Evolutionary conservation across 2,113 vertebrate genomes (phyloP), one percentile per base, ranked within the genome.

Genomic region (Thermophis baileyi): DNA sequence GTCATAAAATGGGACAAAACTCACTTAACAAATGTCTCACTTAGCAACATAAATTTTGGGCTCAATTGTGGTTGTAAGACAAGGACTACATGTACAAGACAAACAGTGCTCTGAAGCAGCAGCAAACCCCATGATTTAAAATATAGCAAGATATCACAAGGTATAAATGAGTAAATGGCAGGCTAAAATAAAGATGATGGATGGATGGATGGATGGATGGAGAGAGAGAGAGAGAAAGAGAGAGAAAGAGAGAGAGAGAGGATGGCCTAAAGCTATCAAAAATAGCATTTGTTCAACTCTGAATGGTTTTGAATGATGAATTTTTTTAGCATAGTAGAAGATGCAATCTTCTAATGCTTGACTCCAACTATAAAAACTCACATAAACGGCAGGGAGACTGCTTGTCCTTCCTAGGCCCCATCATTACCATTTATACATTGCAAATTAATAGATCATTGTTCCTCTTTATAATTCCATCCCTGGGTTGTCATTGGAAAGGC

Each of bases 151-250:
- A 74, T 40, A n/a, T 74, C 16, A 69, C 30, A 74, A 35, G n/a
- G 6, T 35, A 35, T 74, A 74, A 35, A 35, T 35, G 69, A 74
- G n/a, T 35, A 74, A 35, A 35, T 74, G 6, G n/a, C 69, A 74
- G n/a, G 69, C n/a, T 74, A 35, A 69, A 35, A 16, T 30, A 10
- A 11, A 30, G 8, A 12, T 10, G 47, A 47, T 6, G 4, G 51
- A 53, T 3, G 3, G 16, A 53, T 0, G 3, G 53, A 54, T 1
- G 18, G 1, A 55, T 5, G 6, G 22, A 30, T 3, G 3, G 20
- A 7, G 20, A 2, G 49, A 12, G 49, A 11, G 8, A 12, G 10
- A 11, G 49, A 11, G 16, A 54, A 0, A 54, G 18, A 54, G 20
- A 55, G 20, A 55, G 1, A 22, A 9, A 9, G 54, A 6, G 54